Base-by-base conservation (phyloP, 2,888 invertebrate species). In the Blastobasis lacticolella region DNA sequence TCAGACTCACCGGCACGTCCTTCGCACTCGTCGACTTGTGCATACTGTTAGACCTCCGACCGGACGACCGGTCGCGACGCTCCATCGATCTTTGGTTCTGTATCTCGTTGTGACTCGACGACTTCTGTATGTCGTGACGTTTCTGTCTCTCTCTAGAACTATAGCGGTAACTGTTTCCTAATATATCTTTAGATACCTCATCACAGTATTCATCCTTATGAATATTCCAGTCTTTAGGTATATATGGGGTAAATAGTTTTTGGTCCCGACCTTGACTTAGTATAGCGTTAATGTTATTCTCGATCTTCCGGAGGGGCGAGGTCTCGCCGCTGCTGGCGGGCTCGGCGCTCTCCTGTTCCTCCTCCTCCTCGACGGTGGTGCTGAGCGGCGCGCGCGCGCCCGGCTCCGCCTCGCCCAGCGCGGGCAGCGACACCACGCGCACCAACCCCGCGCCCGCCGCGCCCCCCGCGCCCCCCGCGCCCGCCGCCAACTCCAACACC, bases 21-120 rank as follows among this genome's bases (percentile, higher is more conserved):
- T 93, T 93, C 54, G 93, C 92, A 72, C 93, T 93, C 65, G 93
- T 92, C 10, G 93, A 93, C 73, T 93, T 93, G 69, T 93, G 93
- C 74, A 93, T 93, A 60, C 93, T 92, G 64, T 91, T 90, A 37
- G 90, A 80, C 63, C 90, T 85, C 51, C 89, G 78, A 10, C 79
- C 75, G 36, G 78, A 73, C 48, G 89, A 88, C 46, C 89, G 81
- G 56, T 88, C 88, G 42, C 89, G 81, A 43, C 87, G 79, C 55
- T 87, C 88, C 64, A 88, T 82, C 57, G 89, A 83, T 57, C 87
- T 71, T 71, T 89, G 83, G 73, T 89, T 78, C 62, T 89, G 89
- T 63, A 91, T 91, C 67, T 91, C 91, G 71, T 90, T 91, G 62
- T 91, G 90, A 73, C 91, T 91, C 62, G 88, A 90, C 7, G 91